phyloP scores from a whole-genome alignment of 2,888 invertebrate species.

The Venusia cambrica region DNA sequence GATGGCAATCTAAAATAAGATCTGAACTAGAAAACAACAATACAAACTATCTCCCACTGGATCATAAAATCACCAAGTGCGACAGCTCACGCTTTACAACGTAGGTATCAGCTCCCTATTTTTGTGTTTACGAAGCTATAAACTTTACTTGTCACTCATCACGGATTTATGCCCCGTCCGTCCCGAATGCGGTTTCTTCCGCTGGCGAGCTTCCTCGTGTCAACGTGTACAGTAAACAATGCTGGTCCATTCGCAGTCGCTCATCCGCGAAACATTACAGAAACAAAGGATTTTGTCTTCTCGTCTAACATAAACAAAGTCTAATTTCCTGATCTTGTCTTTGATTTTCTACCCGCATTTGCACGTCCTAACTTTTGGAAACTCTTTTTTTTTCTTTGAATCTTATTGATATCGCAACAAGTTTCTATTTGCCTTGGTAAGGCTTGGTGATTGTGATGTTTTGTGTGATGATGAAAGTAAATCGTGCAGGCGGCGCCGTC shows the following conservation, averaged over 20 bases:
- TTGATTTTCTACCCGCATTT: constrained; percentile 33
- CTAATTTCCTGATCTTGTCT: constrained; percentile 69
- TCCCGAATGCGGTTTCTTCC: constrained; percentile 77
- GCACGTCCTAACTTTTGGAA: constrained; percentile 24
- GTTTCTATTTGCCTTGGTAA: constrained; percentile 32
- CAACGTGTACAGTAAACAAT: constrained; percentile 63
- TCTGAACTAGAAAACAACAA: constrained; percentile 24
- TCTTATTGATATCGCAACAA: constrained; percentile 28
- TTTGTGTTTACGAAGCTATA: constrained; percentile 75
- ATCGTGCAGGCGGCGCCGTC: constrained; percentile 74
- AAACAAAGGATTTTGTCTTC: constrained; percentile 73
- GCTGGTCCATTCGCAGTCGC: constrained; percentile 56
- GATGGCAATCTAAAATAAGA: constrained; percentile 20
- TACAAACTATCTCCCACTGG: constrained; percentile 31
- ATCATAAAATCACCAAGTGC: constrained; percentile 59
- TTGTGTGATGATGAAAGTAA: constrained; percentile 43
- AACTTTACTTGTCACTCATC: constrained; percentile 77
- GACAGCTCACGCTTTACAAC: constrained; percentile 67
- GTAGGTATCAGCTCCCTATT: constrained; percentile 67
- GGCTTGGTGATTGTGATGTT: constrained; percentile 39
- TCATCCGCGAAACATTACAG: constrained; percentile 58
- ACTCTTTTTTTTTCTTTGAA: constrained; percentile 11
- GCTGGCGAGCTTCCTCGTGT: constrained; percentile 75
- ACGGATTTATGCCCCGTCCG: constrained; percentile 69
- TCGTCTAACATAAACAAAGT: constrained; percentile 71